Base-by-base conservation (phyloP, 1,140 invertebrate genomes). In the Macrocentrus cingulum region DNA sequence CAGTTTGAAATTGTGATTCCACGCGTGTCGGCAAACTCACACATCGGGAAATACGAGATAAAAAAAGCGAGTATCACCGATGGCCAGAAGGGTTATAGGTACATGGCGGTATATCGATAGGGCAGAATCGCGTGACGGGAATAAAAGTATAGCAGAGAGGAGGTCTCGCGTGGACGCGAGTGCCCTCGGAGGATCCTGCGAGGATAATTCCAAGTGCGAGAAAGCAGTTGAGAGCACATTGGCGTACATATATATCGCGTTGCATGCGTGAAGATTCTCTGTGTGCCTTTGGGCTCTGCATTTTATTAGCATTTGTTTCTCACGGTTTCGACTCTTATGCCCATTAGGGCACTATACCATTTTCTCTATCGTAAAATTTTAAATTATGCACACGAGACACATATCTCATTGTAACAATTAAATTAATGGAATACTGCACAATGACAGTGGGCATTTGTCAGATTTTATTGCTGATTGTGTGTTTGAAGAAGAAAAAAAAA, bases 1-100 rank as follows among this genome's bases (percentile, higher is more conserved):
- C 13, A 56, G 25, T 46, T 39, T 23, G 20, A 48, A 56, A 56
- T 56, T 56, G 54, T 56, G 34, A 56, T 56, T 56, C 54, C 44
- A 56, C 45, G 32, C 54, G 45, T 49, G 54, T 56, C 29, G 45
- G 22, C 39, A 3, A 13, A 56, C 15, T 37, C 18, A 36, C 39
- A 37, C n/a, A 39, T 36, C 13, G 25, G 9, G 36, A 39, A 3
- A n/a, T n/a, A 52, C 20, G 34, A 39, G 36, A 36, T 22, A 37
- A 15, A 13, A 23, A 23, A n/a, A 23, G 48, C 32, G 48, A 50
- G 9, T 29, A 29, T 29, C 25, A 9, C 4, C 25, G 25, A 29
- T 16, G 46, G 32, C 45, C 54, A 34, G 45, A 25, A n/a, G 15
- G 13, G 25, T 41, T 44, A 49, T 25, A 34, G 22, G 44, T 25